Evolutionary conservation across 64 coral and sea anemone species (phyloP), one percentile per base, ranked within the genome.

Genomic region (Cladopsammia gracilis): DNA sequence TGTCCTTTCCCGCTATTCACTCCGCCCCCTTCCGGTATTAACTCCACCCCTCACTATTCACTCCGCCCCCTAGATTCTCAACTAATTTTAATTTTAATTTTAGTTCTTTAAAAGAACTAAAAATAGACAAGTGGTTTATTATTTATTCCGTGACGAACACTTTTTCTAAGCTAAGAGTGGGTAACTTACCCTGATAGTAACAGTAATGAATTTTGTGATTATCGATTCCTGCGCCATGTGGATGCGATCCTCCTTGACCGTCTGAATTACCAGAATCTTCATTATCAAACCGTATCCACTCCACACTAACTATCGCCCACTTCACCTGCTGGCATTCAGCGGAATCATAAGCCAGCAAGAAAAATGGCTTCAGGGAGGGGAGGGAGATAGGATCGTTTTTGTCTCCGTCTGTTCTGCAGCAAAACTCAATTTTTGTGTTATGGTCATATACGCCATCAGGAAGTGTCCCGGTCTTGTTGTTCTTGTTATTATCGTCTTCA

Each of bases 261-360:
- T 65, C 68, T 19, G 20, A 18, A 0, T 44, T 83, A 18, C 20
- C 14, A 15, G 0, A 70, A 25, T 58, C 12, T 71, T 82, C 77
- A 52, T 77, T 83, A 14, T 82, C 56, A 71, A 82, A 91, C 25
- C 57, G 25, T 23, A 91, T 91, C 52, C 54, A 91, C 77, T 91
- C 77, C 11, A 52, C 25, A 65, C 49, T 91, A 22, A 15, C 16
- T 58, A 90, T 58, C 19, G 88, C 47, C 25, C 88, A 75, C 6
- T 34, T 52, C 1, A 90, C 88, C 24, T 49, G 47, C 54, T 90
- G 88, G 64, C 88, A 90, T 2, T 25, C 25, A 7, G 43, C 42
- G 14, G 75, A 90, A 12, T 57, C 18, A 24, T 54, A 90, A 49
- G 88, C 74, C 15, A 90, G 58, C 22, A 90, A 23, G 65, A 34